A percentile compares a stretch with the other conserved stretches of the same genome.
Evolutionary conservation across 2,888 invertebrate species (phyloP).

Genomic region (Bunonema sp.): DNA sequence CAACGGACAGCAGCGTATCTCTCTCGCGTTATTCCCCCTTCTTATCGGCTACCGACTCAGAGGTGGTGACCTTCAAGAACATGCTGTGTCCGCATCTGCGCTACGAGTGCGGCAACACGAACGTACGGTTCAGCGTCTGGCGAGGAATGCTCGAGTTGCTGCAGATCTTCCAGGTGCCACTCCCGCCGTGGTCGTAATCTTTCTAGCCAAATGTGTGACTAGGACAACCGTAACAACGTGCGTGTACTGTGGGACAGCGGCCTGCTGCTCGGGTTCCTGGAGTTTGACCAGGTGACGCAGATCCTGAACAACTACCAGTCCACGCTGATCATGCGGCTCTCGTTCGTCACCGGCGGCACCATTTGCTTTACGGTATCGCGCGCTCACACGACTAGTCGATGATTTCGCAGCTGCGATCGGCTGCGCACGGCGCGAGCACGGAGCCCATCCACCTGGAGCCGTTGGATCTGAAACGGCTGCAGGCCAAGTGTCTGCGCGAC

Average conservation of each 20-base stretch:
- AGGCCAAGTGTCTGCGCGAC: conserved; percentile 38
- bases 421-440: conserved; percentile 8
- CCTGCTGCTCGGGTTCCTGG: conserved; percentile 23
- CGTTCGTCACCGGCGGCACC: conserved; percentile 30
- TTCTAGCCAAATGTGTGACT: no score
- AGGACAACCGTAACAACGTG: conserved; percentile 23
- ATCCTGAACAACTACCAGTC: conserved; percentile 20
- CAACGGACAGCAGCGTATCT: conserved; percentile 23
- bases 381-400: conserved; percentile 24
- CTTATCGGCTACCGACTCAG: conserved; percentile 1
- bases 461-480: conserved; percentile 36
- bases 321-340: conserved; percentile 24
- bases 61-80: conserved; percentile 34
- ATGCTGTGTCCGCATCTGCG: conserved; percentile 39
- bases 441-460: conserved; percentile 38
- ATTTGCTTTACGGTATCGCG: conserved; percentile 29
- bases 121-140: conserved; percentile 37
- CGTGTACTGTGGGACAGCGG: conserved; percentile 27
- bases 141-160: conserved; percentile 40
- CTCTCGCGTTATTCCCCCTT: neutral
- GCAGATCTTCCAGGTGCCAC: conserved; percentile 33
- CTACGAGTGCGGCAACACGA: conserved; percentile 29
- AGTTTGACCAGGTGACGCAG: conserved; percentile 21
- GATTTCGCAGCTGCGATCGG: neutral
- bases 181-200: no score